Base-by-base conservation (phyloP, 1,140 invertebrate species). In the Macrobrachium rosenbergii region DNA sequence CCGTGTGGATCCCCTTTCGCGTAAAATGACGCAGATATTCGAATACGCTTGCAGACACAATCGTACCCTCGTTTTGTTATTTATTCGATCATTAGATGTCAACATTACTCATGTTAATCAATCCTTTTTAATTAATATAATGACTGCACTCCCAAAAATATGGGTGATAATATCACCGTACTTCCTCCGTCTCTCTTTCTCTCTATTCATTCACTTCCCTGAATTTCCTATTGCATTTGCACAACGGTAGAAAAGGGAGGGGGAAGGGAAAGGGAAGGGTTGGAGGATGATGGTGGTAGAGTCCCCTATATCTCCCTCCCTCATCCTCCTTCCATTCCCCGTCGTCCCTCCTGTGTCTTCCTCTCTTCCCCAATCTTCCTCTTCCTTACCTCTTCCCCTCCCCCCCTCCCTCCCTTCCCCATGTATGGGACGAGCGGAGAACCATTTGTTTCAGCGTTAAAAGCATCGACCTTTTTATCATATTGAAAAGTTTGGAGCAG, bases 381-480 rank as follows among this genome's bases (percentile, higher is more conserved):
- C 84, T 16, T 28, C 64, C 43, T 62, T 75, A 52, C 67, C 73
- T 37, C 28, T 37, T 37, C 28, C 28, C 28, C 59, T 59, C 78
- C 58, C 60, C 60, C 79, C 76, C 52, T 45, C 52, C 43, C 80
- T 82, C 52, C 58, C 28, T 77, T 37, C 43, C 60, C 58, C 60
- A 62, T 75, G 59, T 87, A 82, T 87, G 78, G 78, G 80, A 87
- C 80, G 85, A 81, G 60, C 73, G 73, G 73, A 63, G 87, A 76
- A 77, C 76, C 87, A 88, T 88, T 88, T 88, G 87, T 88, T 88
- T 88, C 73, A 67, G 87, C 76, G 80, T 82, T 83, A 83, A 88
- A 88, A 83, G 87, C 80, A 82, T 82, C 87, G 75, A 82, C 79
- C 87, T 88, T 88, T 88, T 88, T 88, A 88, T 88, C 87, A 88